Base-by-base conservation (phyloP, 2,113 vertebrate species). In the Microtus montanus region DNA sequence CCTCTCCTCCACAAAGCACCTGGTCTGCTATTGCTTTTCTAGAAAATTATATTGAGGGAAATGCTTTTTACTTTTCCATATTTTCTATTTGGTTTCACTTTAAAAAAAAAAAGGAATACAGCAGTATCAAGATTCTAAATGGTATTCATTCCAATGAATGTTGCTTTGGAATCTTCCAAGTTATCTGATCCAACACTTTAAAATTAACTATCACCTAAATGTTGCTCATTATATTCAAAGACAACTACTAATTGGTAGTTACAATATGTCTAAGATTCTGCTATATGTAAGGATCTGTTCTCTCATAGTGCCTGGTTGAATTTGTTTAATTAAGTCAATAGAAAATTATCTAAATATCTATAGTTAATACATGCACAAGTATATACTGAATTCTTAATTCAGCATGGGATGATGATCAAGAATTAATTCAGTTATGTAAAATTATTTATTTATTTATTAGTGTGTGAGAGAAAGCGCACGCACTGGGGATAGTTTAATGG, bases 11-110 rank as follows among this genome's bases (percentile, higher is more conserved):
- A 52, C 52, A 20, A 97, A 95, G 94, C 87, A 70, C 71, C 30
- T 88, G 66, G 44, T 26, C 74, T 95, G 49, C 9, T 35, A 86
- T 54, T 82, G 64, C 85, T 96, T 93, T 96, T 94, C 30, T 93
- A 89, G 88, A 73, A 90, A 90, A 87, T 93, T 70, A 49, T 93
- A 92, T 94, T 87, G 47, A 88, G 61, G 82, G 2, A 90, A 96
- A 77, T 82, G 28, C n/a, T 71, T 94, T 94, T 95, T 90, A 44
- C 58, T 90, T 87, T 92, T 85, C 41, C 73, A 5, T 87, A 90
- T 85, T 91, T 96, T 96, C 64, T 63, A 47, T 90, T 82, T 92
- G 71, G 79, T 87, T 93, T 92, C 7, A 92, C 54, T 78, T 96
- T 73, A 86, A 96, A 87, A n/a, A 24, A 17, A 22, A 1, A 58